Evolutionary conservation across 1,140 invertebrate species (phyloP), one percentile per base, ranked within the genome.

Genomic region (Scaptomyza pallida): DNA sequence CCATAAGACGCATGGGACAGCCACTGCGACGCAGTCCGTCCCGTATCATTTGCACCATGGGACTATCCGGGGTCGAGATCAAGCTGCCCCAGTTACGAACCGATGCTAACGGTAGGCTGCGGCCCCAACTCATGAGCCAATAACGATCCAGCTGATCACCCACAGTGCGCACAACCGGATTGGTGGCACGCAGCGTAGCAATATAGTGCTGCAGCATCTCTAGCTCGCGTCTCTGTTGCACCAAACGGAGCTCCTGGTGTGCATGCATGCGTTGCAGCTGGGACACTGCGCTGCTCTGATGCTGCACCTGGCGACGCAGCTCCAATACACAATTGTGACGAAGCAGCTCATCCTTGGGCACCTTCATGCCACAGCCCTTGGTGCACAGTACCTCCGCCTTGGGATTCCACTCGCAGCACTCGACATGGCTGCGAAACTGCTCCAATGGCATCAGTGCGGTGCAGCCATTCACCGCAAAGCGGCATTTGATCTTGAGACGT

Each of bases 201-300:
- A 86, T 64, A n/a, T 88, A 88, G 12, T 75, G 71, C 57, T 86
- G 81, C 1, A 86, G 16, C 45, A 86, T 56, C 48, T 86, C 82
- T 55, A 81, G 37, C 44, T 86, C 81, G 2, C 81, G 78, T 0
- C 74, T 47, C 12, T 78, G 77, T 3, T 47, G 37, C 15, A 6
- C 15, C 9, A 78, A 62, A 5, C 65, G 62, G 2, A 33, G n/a
- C 10, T 78, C 59, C 40, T 78, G 63, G 5, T 26, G 43, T 0
- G 48, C 30, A 23, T 74, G 64, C 2, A 30, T 13, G 6, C 57
- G 62, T 8, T 26, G 55, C 4, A 85, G 37, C 3, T 64, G 60
- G 4, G 19, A 5, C 1, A 77, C 55, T 5, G 70, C 64, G 2
- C 10, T n/a, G 1, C 48, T 40, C 30, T 75, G 62, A 0, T 40